Conservation (phyloP, 2,888 invertebrate species). For the Ormyrus thymus region DNA sequence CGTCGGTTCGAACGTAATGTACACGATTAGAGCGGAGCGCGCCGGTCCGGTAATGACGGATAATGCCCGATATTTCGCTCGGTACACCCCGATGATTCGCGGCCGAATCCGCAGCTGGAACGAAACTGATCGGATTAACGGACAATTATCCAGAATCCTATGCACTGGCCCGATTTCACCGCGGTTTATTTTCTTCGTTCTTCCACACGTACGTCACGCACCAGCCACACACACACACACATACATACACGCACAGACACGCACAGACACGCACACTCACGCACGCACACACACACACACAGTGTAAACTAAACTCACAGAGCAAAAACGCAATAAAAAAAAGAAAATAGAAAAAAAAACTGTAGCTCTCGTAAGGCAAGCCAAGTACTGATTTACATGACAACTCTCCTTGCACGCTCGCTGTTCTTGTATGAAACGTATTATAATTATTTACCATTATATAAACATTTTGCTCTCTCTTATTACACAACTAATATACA, state of each 20-base stretch:
- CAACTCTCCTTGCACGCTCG: slow-evolving; percentile 71
- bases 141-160: slow-evolving; percentile 4
- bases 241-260: not conserved
- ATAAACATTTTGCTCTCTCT: slow-evolving; percentile 54
- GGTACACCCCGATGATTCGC: not conserved
- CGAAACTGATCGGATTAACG: slow-evolving; percentile 35
- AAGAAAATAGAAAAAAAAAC: not conserved
- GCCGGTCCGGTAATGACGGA: slow-evolving; percentile 1
- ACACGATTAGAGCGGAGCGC: slow-evolving; percentile 11
- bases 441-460: slow-evolving; percentile 41
- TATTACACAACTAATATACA: not conserved
- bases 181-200: slow-evolving; percentile 4
- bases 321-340: slow-evolving; percentile 14
- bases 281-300: not conserved
- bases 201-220: slow-evolving; percentile 4
- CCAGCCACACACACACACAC: slow-evolving; percentile 16
- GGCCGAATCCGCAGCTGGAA: not conserved
- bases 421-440: slow-evolving; percentile 67
- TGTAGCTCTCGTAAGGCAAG: slow-evolving; percentile 57
- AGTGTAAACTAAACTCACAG: not conserved
- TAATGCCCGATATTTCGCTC: slow-evolving; percentile 23
- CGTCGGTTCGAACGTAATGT: slow-evolving; percentile 1
- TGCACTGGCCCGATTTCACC: not conserved
- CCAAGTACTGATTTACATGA: slow-evolving; percentile 40
- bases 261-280: slow-evolving; percentile 18